Conservation (phyloP, 1,140 invertebrate species). For the Cylas formicarius region DNA sequence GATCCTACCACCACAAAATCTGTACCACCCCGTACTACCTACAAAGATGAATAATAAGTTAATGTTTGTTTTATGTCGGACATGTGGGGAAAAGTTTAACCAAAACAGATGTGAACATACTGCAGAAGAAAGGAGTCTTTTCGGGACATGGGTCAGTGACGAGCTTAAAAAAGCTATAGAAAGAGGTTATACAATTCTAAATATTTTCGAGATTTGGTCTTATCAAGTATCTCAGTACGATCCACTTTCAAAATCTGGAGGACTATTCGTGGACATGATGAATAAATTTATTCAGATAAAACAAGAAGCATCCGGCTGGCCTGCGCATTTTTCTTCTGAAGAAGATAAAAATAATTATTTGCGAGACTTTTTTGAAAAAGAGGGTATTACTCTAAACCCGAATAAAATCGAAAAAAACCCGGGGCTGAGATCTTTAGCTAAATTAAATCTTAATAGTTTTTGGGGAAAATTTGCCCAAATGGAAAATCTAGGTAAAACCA, state of each 20-base stretch:
- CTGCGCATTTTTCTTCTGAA: slow-evolving; percentile 27
- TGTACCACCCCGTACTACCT: slow-evolving; percentile 37
- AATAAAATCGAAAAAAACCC: slow-evolving; percentile 38
- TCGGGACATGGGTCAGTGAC: slow-evolving; percentile 39
- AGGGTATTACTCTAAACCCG: slow-evolving; percentile 39
- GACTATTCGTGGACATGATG: slow-evolving; percentile 34
- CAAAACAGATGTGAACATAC: slow-evolving; percentile 28
- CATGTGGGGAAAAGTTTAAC: slow-evolving; percentile 21
- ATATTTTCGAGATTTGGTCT: slow-evolving; percentile 40
- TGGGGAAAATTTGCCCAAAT: slow-evolving; percentile 29
- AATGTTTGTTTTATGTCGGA: slow-evolving; percentile 34
- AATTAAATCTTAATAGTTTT: slow-evolving; percentile 38
- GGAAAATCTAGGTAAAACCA: slow-evolving; percentile 3
- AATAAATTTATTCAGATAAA: slow-evolving; percentile 39
- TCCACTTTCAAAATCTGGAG: slow-evolving; percentile 8
- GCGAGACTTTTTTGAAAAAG: slow-evolving; percentile 30
- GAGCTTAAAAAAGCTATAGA: slow-evolving; percentile 37
- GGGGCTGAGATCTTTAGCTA: slow-evolving; percentile 32
- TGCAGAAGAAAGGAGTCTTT: slow-evolving; percentile 32
- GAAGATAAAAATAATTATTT: slow-evolving; percentile 36
- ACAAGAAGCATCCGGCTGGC: slow-evolving; percentile 36
- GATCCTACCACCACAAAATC: slow-evolving; percentile 32
- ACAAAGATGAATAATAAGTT: slow-evolving; percentile 29
- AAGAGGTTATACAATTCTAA: slow-evolving; percentile 27
- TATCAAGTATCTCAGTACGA: slow-evolving; percentile 29